Base-by-base conservation (phyloP, 2,888 invertebrate genomes). In the Xestobium rufovillosum region DNA sequence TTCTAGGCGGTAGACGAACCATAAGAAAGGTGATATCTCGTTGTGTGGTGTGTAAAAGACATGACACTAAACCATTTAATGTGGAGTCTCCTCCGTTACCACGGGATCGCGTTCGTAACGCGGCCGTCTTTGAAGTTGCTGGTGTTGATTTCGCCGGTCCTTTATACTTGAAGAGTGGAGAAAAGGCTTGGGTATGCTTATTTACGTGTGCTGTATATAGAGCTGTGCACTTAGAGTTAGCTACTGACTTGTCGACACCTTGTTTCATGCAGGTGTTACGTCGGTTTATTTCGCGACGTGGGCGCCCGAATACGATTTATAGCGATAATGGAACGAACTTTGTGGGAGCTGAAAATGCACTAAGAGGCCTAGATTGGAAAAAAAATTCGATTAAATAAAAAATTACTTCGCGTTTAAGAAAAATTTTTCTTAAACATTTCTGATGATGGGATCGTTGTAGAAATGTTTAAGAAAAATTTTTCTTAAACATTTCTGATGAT, bases 311-410 rank as follows among this genome's bases (percentile, higher is more conserved):
- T 6, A 44, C 51, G 3, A 50, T 65, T 1, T 60, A 52, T 30
- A 52, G 52, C 11, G 66, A 68, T 34, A 65, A 64, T 39, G 60
- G 59, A 0, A 53, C 52, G 1, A 61, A 61, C 38, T 66, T 68
- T 43, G 43, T 49, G 2, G 53, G 60, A 1, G 42, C 53, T 1
- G 34, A 45, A 3, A 36, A 44, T 32, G 28, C 29, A 6, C 30
- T 42, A 3, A 12, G 11, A n/a, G 3, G 6, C n/a, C 31, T 44
- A 17, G 23, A 41, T 14, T 41, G 38, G 43, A 14, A 37, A 2
- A 28, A 36, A 14, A 36, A n/a, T n/a, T n/a, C n/a, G n/a, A n/a
- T n/a, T n/a, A n/a, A n/a, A n/a, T n/a, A n/a, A n/a, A n/a, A n/a
- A n/a, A n/a, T n/a, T n/a, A n/a, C n/a, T n/a, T n/a, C n/a, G n/a